A percentile compares a stretch with the other conserved stretches of the same genome.
phyloP scores from a whole-genome alignment of 2,888 invertebrate species.

The Eilema depressum region DNA sequence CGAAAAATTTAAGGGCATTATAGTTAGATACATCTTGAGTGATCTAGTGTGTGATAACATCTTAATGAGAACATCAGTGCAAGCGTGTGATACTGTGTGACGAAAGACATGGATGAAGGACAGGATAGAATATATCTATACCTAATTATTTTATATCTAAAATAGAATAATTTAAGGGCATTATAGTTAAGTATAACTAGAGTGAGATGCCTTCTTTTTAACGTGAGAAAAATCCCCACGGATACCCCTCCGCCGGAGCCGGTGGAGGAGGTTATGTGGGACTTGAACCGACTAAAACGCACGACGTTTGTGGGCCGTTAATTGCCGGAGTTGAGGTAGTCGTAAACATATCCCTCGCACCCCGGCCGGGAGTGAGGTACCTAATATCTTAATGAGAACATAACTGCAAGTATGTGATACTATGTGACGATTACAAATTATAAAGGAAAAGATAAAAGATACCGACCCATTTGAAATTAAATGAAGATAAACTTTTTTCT shows the following conservation, averaged over 20 bases:
- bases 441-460: neutral
- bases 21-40: conserved; percentile 50
- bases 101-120: conserved; percentile 1
- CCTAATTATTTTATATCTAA: neutral
- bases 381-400: conserved; percentile 16
- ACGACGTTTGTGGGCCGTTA: no score
- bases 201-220: no score
- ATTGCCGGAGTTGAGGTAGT: no score
- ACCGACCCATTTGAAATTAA: neutral
- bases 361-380: no score
- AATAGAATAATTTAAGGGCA: no score
- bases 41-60: conserved; percentile 41
- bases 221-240: no score
- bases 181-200: conserved; percentile 55
- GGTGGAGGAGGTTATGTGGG: no score
- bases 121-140: neutral
- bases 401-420: neutral
- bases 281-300: no score
- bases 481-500: no score
- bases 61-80: conserved; percentile 7
- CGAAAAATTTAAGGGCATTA: conserved; percentile 64
- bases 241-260: no score
- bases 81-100: conserved; percentile 2
- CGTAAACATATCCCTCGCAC: no score
- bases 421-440: neutral